These are phyloP conservation scores for Todiramphus saurophagus DNA, from an alignment of 2,113 vertebrate species.

Conservation along the genomic window DNA sequence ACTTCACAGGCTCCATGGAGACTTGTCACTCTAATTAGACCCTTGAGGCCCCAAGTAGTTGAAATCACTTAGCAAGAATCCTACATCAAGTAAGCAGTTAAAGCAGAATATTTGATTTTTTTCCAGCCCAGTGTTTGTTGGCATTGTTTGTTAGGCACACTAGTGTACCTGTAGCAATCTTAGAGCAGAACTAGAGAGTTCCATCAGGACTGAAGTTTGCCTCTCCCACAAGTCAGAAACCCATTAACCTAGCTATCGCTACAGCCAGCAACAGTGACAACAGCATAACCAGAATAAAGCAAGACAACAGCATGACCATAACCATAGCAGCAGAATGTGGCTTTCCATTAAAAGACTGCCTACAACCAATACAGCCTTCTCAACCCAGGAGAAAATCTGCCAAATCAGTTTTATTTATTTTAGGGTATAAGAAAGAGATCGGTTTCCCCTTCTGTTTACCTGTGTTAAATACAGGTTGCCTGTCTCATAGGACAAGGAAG, in stretches of 20 bases:
- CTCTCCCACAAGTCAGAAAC: background rate
- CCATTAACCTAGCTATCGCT: background rate
- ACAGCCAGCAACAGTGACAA: background rate
- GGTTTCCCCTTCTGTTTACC: background rate
- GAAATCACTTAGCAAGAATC: background rate
- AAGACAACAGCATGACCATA: background rate
- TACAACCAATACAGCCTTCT: background rate
- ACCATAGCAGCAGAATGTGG: background rate
- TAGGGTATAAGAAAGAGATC: background rate
- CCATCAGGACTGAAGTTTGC: background rate
- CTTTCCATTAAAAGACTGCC: background rate
- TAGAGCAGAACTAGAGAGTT: background rate
- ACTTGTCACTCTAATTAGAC: background rate
- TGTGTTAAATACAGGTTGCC: background rate
- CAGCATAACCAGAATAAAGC: background rate
- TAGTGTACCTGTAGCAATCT: background rate
- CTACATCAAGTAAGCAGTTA: background rate
- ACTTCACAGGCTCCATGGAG: background rate
- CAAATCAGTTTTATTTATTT: background rate
- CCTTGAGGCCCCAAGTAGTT: background rate
- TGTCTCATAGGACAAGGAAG: background rate
- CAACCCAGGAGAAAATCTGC: background rate
- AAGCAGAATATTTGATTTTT: background rate
- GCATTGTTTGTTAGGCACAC: background rate
- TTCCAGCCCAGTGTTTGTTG: background rate